phyloP scores from a whole-genome alignment of 2,797 vertebrate genomes.

The Sebastes taczanowskii region DNA sequence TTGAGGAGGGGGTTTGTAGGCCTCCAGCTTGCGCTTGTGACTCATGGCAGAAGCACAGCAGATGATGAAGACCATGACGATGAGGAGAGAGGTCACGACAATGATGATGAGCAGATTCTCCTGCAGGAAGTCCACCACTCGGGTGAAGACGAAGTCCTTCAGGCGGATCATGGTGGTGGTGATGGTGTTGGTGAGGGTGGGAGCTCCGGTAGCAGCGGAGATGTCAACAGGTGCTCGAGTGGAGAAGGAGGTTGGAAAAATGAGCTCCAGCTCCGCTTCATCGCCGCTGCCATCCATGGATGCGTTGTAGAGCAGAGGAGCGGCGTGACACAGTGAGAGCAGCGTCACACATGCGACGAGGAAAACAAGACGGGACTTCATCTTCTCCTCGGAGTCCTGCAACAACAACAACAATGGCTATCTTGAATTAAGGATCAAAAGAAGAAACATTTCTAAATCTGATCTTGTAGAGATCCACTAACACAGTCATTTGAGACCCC shows the following conservation, averaged over 20 bases:
- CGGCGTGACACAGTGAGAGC: slow-evolving; percentile 64
- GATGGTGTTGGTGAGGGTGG: slow-evolving; percentile 74
- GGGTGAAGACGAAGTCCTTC: slow-evolving; percentile 83
- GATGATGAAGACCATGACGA: slow-evolving; percentile 92
- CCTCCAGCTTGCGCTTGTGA: slow-evolving; percentile 93
- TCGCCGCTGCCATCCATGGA: slow-evolving; percentile 88
- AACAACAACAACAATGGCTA: neutral
- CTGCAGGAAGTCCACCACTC: slow-evolving; percentile 92
- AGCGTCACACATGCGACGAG: slow-evolving; percentile 64
- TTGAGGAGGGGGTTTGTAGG: slow-evolving; percentile 89
- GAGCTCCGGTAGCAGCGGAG: slow-evolving; percentile 50
- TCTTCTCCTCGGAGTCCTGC: slow-evolving; percentile 65
- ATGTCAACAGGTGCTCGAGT: slow-evolving; percentile 56
- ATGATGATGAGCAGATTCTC: slow-evolving; percentile 91
- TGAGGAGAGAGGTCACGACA: slow-evolving; percentile 90
- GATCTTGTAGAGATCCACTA: neutral
- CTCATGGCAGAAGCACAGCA: slow-evolving; percentile 92
- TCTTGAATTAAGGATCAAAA: neutral
- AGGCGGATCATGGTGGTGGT: slow-evolving; percentile 86
- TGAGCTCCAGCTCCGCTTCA: slow-evolving; percentile 78
- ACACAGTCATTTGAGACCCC: neutral
- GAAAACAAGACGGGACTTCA: slow-evolving; percentile 63
- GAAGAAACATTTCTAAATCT: neutral
- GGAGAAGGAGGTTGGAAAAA: slow-evolving; percentile 76
- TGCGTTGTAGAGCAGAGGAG: slow-evolving; percentile 76